These are phyloP conservation scores for Lamellibrachia satsuma DNA, from an alignment of 2,888 invertebrate genomes.

Conservation along the genomic window DNA sequence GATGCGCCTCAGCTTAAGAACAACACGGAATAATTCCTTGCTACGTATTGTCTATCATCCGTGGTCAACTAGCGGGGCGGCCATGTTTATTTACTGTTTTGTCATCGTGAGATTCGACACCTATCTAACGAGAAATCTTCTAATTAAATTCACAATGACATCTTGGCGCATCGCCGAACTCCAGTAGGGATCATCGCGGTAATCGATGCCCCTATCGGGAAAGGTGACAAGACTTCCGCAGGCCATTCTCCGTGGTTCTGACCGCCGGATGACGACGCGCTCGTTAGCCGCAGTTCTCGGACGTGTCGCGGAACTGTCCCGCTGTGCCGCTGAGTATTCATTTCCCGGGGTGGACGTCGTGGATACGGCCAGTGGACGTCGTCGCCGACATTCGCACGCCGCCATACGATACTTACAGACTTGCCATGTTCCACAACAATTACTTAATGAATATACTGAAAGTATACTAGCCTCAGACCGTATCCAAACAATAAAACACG, in stretches of 20 bases:
- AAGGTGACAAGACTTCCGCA: background rate
- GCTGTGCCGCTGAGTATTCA: background rate
- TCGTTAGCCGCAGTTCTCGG: background rate
- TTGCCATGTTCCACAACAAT: too few relatives aligned
- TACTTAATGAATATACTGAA: too few relatives aligned
- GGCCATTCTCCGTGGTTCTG: background rate
- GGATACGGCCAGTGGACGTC: background rate
- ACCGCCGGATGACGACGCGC: background rate
- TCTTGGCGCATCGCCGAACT: background rate
- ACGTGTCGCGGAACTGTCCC: background rate
- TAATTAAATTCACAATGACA: background rate
- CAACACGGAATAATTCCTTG: background rate
- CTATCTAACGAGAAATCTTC: background rate
- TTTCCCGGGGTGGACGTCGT: background rate
- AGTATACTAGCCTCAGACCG: too few relatives aligned
- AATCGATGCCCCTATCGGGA: constrained; percentile 6
- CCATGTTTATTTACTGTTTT: background rate
- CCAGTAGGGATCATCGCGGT: background rate
- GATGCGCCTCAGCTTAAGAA: background rate
- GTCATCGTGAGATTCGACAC: background rate
- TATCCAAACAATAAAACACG: too few relatives aligned
- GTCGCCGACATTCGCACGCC: background rate
- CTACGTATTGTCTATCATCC: background rate
- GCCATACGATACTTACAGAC: too few relatives aligned
- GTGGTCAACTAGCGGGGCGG: background rate